Conservation (phyloP, 2,888 invertebrate genomes). For the Lochmaea crataegi region DNA sequence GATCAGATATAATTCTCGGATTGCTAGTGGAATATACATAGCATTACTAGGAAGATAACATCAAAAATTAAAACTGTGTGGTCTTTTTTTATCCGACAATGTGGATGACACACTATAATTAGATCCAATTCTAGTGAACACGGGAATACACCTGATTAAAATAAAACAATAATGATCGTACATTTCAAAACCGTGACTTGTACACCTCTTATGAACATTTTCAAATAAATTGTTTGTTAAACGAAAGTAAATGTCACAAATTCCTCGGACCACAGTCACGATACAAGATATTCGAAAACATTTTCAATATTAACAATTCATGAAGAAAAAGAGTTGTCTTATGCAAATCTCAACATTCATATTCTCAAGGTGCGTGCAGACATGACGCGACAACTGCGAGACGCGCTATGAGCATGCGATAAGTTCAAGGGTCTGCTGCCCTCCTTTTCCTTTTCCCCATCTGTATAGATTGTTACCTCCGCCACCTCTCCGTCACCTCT, state of each 20-base stretch:
- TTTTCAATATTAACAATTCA: not conserved
- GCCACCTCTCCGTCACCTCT: no score
- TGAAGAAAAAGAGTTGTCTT: not conserved
- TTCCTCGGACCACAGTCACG: not conserved
- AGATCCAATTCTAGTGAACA: not conserved
- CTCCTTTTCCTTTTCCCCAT: no score
- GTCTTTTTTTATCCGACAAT: conserved; percentile 24
- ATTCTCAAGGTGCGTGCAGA: no score
- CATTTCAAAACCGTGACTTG: not conserved
- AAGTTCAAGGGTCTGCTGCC: no score
- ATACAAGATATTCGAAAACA: not conserved
- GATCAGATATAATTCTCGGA: conserved; percentile 31
- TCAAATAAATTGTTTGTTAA: not conserved
- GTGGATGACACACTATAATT: conserved; percentile 13
- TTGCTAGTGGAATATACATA: conserved; percentile 23
- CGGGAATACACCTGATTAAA: not conserved
- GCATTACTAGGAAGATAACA: conserved; percentile 26
- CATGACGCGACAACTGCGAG: no score
- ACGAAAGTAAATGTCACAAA: not conserved
- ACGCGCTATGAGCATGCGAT: no score
- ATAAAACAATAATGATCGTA: not conserved
- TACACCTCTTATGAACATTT: not conserved
- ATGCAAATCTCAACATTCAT: no score
- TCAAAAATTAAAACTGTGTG: conserved; percentile 35
- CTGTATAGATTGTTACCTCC: no score